Base-by-base conservation (phyloP, 2,797 vertebrate genomes). In the Chanos chanos region DNA sequence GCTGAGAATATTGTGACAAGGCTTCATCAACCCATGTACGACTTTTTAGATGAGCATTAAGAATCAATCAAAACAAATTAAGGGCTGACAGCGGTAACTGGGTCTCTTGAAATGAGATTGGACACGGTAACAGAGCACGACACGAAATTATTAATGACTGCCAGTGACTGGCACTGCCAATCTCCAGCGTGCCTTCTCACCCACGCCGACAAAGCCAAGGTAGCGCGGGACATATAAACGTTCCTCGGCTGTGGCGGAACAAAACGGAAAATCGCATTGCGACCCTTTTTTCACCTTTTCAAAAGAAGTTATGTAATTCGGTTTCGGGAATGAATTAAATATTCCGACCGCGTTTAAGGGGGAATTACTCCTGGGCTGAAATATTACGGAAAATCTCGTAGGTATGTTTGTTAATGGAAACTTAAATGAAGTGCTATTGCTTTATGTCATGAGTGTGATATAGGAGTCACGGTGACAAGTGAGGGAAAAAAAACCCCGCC, bases 11-110 rank as follows among this genome's bases (percentile, higher is more conserved):
- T 31, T 31, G 43, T 3, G 4, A 40, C 6, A 13, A 68, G 60
- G 51, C 37, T 50, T 33, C 39, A 49, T 31, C 37, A 52, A 28
- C 13, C 33, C 40, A 39, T 25, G 56, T 40, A 25, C 4, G 9
- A 44, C 30, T 9, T 30, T n/a, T 40, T 68, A 74, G 73, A 77
- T 61, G 68, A 74, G 66, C 75, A 73, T 77, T 84, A 74, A 83
- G 75, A 71, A 82, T 80, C 76, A 83, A 78, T 87, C 82, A 78
- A 74, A 85, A 78, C 76, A 78, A 76, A 85, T 85, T 69, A 84
- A 60, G 13, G 18, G 12, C 43, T 39, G 40, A 76, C 53, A 12
- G 45, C 3, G 63, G 71, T 74, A 79, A 76, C 71, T 66, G 74
- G 73, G 64, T 80, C 73, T 73, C 39, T 63, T 25, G 58, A 73